Evolutionary conservation across 2,113 vertebrate species (phyloP).

Genomic region (Rhagologus leucostigma): DNA sequence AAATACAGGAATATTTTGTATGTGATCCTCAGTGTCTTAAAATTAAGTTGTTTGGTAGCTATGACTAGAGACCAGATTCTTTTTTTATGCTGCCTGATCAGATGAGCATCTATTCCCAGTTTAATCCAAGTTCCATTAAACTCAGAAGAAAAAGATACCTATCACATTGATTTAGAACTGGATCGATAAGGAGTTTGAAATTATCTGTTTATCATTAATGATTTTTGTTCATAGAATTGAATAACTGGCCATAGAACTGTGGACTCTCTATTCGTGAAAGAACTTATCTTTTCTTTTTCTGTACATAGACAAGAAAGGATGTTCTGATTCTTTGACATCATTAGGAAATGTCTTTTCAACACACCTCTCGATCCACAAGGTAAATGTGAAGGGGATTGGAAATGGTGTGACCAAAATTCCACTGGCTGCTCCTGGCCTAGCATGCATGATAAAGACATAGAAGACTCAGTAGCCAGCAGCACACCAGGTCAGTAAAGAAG

Average conservation of each 20-base stretch:
- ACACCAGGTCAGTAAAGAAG: neutral
- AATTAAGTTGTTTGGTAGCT: neutral
- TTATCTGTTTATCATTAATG: neutral
- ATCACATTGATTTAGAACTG: neutral
- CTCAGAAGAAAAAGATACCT: neutral
- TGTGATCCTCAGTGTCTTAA: neutral
- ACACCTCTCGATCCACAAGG: neutral
- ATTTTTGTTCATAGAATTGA: neutral
- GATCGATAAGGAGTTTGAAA: neutral
- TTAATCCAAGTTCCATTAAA: neutral
- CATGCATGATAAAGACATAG: accelerated
- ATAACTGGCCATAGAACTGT: neutral
- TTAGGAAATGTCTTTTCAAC: neutral
- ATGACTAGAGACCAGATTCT: neutral
- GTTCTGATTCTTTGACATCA: neutral
- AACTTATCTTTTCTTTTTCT: neutral
- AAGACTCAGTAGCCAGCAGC: neutral
- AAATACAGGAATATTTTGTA: neutral
- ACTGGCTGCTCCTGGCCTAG: neutral
- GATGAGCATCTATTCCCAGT: neutral
- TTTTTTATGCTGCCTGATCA: neutral
- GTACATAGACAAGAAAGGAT: neutral
- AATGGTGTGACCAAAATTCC: neutral
- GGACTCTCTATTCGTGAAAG: neutral
- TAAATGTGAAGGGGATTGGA: neutral